Conservation (phyloP, 2,113 vertebrate species). For the Crotalus horridus region DNA sequence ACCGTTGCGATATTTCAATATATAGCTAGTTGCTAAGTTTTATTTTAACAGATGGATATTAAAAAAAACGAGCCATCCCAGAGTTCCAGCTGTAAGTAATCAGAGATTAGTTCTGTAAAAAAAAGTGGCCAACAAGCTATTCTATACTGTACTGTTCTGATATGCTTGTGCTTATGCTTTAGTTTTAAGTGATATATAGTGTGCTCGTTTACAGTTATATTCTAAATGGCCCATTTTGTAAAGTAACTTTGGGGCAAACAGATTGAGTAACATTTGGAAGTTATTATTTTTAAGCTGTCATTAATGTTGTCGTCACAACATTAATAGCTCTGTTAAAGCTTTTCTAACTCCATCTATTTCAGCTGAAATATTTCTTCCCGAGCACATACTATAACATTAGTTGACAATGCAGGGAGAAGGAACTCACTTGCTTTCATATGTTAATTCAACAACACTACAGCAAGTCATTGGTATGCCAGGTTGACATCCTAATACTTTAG, state of each 20-base stretch:
- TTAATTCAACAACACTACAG: not conserved
- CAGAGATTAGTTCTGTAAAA: not conserved
- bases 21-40: not conserved
- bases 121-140: not conserved
- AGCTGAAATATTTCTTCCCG: not conserved
- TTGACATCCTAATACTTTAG: rapidly evolving
- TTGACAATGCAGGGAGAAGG: not conserved
- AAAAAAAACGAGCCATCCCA: not conserved
- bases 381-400: not conserved
- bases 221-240: not conserved
- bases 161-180: not conserved
- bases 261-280: not conserved
- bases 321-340: not conserved
- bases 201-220: not conserved
- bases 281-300: not conserved
- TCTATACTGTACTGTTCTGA: not conserved
- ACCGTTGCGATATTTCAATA: not conserved
- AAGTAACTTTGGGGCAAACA: not conserved
- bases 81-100: not conserved
- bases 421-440: not conserved
- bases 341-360: not conserved
- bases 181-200: not conserved
- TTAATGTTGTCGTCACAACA: not conserved
- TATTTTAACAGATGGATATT: not conserved
- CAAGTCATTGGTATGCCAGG: rapidly evolving